Percentiles rank a stretch among this genome's conserved stretches.
phyloP scores from a whole-genome alignment of 1,140 invertebrate species.

The Tetramorium simillimum region DNA sequence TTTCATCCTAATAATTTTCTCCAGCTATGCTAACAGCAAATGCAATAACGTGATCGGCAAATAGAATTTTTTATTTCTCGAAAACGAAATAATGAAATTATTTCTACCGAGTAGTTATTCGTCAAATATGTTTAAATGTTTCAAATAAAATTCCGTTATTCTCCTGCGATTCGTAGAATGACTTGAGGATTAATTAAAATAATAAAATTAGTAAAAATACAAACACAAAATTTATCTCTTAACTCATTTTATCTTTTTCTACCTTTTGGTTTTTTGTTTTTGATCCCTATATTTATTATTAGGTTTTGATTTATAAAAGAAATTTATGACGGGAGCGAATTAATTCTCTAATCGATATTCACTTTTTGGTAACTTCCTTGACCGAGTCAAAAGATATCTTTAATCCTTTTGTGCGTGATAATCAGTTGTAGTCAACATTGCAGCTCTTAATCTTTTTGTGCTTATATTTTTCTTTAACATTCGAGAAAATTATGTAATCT shows the following conservation, averaged over 20 bases:
- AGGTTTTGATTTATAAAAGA: conserved; percentile 12
- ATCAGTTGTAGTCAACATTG: not conserved
- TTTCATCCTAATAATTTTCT: conserved; percentile 15
- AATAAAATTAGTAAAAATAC: not conserved
- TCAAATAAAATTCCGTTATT: not conserved
- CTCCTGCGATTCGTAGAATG: not conserved
- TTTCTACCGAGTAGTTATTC: not conserved
- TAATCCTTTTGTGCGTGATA: conserved; percentile 17
- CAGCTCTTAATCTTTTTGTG: not conserved
- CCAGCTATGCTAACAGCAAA: not conserved
- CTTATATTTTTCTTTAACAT: not conserved
- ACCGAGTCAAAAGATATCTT: not conserved
- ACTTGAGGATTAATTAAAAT: not conserved
- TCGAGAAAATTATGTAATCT: not conserved
- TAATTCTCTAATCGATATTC: conserved; percentile 19
- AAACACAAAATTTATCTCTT: not conserved
- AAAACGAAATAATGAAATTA: not conserved
- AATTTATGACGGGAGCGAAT: conserved; percentile 11
- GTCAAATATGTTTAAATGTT: not conserved
- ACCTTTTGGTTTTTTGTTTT: conserved; percentile 5
- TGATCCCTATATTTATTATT: not conserved
- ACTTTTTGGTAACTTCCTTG: not conserved
- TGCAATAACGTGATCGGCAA: not conserved
- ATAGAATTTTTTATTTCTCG: not conserved
- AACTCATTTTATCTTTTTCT: not conserved